Base-by-base conservation (phyloP, 2,888 invertebrate genomes). In the Aleiodes testaceus region DNA sequence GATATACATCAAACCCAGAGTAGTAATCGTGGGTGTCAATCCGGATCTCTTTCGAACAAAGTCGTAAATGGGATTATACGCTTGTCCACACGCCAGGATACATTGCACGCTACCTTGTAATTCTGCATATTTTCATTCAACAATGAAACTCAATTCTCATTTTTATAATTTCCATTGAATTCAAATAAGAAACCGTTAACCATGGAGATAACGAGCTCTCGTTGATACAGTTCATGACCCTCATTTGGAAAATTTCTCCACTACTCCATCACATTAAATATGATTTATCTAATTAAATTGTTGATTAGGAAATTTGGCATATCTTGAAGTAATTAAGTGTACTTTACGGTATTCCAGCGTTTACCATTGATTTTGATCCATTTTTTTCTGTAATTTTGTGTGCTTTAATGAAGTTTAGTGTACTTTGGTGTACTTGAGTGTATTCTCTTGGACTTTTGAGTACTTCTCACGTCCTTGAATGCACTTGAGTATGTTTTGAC, bases 161-260 rank as follows among this genome's bases (percentile, higher is more conserved):
- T 14, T 44, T 30, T 50, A 69, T 64, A 53, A 12, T 11, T n/a
- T 44, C 63, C 12, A 20, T 4, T 26, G 45, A 16, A 47, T 53
- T 14, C 18, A 55, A 42, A 30, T 44, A 47, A 44, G 22, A 42
- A 16, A 26, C 44, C 44, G 30, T 30, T 53, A 53, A 49, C 14
- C 52, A 30, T 42, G 18, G 16, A 50, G 72, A 53, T 64, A 52
- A 52, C 72, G 47, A 70, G 59, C 20, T 50, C 59, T 26, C 18
- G 50, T 71, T 72, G 77, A 80, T 76, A 76, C 79, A 79, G 77
- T 77, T 79, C 79, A 69, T 75, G 80, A 80, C 78, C 78, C 74
- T 77, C 49, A 70, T 55, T 59, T 49, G 11, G 42, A 9, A 9
- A 20, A 50, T 26, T 26, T 18, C 6, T 20, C 20, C 12, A 55